phyloP scores from a whole-genome alignment of 2,888 invertebrate species.

The Lamellibrachia columna region DNA sequence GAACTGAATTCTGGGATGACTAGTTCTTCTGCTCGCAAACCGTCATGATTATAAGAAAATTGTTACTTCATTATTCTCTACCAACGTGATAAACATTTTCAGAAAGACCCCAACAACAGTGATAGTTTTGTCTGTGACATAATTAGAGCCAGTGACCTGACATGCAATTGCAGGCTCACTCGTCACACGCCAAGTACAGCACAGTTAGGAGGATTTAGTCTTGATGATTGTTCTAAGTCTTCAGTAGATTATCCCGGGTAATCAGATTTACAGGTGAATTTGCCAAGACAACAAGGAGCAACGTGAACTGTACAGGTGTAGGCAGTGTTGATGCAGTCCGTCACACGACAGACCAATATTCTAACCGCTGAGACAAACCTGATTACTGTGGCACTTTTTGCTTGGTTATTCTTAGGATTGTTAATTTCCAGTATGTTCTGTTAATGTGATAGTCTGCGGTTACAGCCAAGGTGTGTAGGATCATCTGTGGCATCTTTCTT shows the following conservation, averaged over 20 bases:
- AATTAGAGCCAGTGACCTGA: background rate
- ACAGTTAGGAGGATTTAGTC: background rate
- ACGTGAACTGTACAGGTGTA: background rate
- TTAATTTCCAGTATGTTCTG: background rate
- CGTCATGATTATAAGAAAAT: too few relatives aligned
- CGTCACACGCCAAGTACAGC: background rate
- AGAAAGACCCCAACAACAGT: too few relatives aligned
- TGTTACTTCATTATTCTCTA: too few relatives aligned
- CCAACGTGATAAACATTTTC: too few relatives aligned
- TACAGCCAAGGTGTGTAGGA: background rate
- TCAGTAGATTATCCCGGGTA: background rate
- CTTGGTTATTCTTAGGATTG: background rate
- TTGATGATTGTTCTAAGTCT: background rate
- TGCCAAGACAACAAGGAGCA: background rate
- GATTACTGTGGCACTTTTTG: background rate
- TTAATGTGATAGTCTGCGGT: background rate
- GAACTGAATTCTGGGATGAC: too few relatives aligned
- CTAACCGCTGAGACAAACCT: background rate
- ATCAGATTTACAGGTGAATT: background rate
- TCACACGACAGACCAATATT: background rate
- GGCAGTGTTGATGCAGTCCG: background rate
- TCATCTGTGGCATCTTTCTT: too few relatives aligned
- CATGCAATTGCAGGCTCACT: background rate
- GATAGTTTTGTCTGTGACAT: background rate
- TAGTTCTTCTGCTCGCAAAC: too few relatives aligned